Percentiles rank a stretch among this genome's conserved stretches.
Evolutionary conservation across 2,797 vertebrate species (phyloP).

Genomic region (Acanthurus lineatus): DNA sequence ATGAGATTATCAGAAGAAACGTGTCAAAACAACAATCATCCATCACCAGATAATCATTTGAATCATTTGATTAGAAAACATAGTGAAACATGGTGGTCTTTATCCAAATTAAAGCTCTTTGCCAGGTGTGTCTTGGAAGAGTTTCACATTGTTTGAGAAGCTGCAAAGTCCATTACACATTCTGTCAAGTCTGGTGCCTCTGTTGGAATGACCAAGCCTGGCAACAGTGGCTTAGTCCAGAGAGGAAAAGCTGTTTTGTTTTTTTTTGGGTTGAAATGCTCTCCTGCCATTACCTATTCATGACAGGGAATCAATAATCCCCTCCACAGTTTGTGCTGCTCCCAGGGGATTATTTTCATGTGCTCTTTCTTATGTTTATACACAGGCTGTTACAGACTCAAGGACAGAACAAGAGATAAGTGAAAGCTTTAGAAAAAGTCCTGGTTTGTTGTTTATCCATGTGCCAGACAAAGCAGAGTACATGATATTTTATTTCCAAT

Average conservation of each 20-base stretch:
- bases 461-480: conserved; percentile 37
- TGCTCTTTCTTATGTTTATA: conserved; percentile 58
- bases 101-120: conserved; percentile 25
- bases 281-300: conserved; percentile 64
- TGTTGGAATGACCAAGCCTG: conserved; percentile 21
- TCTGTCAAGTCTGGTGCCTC: conserved; percentile 6
- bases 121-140: neutral
- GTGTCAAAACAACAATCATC: conserved; percentile 2
- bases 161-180: conserved; percentile 20
- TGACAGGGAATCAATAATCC: conserved; percentile 65
- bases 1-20: neutral
- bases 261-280: conserved; percentile 33
- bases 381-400: conserved; percentile 46
- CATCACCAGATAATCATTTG: conserved; percentile 1
- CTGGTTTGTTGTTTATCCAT: conserved; percentile 37
- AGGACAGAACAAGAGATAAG: conserved; percentile 48
- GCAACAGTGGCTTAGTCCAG: conserved; percentile 6
- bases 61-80: conserved; percentile 27
- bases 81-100: conserved; percentile 1
- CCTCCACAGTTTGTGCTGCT: conserved; percentile 45
- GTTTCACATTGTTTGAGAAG: conserved; percentile 31
- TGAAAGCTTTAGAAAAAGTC: conserved; percentile 35
- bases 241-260: conserved; percentile 44
- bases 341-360: conserved; percentile 61
- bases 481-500: conserved; percentile 34